These are phyloP conservation scores for Plutomurus gul DNA, from an alignment of 1,140 invertebrate species.

Conservation along the genomic window DNA sequence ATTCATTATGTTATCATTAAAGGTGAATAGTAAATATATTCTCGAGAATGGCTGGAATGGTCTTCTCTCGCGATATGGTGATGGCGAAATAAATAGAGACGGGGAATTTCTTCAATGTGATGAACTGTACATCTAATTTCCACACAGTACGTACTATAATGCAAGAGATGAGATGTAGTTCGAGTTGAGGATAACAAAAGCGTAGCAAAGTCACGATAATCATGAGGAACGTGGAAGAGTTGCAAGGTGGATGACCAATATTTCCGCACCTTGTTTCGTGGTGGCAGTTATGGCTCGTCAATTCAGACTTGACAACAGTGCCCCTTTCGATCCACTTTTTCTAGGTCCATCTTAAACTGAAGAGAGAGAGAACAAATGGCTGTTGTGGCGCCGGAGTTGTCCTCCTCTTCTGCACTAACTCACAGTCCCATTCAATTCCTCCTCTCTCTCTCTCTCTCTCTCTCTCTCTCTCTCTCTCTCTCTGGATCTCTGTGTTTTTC, in stretches of 20 bases:
- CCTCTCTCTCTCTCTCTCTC: neutral
- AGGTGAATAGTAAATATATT: too few species aligned
- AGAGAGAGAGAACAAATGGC: slow-evolving; percentile 34
- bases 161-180: neutral
- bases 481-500: too few species aligned
- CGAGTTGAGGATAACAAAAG: neutral
- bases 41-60: too few species aligned
- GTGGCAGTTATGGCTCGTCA: slow-evolving; percentile 29
- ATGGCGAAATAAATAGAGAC: too few species aligned
- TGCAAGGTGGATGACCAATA: slow-evolving; percentile 37
- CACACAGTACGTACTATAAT: neutral
- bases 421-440: neutral
- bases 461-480: too few species aligned
- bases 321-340: slow-evolving; percentile 31
- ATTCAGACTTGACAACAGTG: slow-evolving; percentile 39
- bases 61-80: too few species aligned
- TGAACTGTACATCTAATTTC: neutral
- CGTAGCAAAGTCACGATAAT: slow-evolving; percentile 35
- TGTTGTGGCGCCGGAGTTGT: neutral
- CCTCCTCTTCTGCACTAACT: neutral
- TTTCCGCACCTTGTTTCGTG: slow-evolving; percentile 19
- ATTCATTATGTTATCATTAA: too few species aligned
- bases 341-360: neutral
- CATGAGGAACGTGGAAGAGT: slow-evolving; percentile 41
- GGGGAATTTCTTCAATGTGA: neutral